phyloP scores from a whole-genome alignment of 2,888 invertebrate genomes.

The Bembecia ichneumoniformis region DNA sequence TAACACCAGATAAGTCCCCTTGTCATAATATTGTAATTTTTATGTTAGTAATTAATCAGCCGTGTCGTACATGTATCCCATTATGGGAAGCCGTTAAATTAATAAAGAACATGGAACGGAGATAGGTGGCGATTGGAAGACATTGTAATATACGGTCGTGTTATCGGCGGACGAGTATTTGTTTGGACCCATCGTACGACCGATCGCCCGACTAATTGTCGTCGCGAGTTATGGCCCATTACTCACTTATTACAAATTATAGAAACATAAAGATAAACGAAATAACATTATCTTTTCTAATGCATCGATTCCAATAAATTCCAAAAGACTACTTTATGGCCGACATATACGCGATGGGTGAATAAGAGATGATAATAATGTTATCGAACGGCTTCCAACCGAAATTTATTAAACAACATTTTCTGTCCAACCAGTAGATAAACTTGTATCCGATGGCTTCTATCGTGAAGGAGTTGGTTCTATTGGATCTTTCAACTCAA shows the following conservation, averaged over 20 bases:
- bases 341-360: no score
- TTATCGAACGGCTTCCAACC: no score
- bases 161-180: constrained; percentile 11
- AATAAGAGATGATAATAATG: no score
- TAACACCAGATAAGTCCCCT: no score
- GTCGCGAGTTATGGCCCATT: neutral
- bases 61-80: neutral
- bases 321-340: no score
- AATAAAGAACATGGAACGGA: constrained; percentile 12
- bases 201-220: constrained; percentile 1
- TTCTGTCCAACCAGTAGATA: no score
- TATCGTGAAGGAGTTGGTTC: no score
- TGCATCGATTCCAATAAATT: neutral
- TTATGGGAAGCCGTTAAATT: neutral
- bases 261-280: neutral
- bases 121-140: constrained; percentile 21
- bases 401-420: no score
- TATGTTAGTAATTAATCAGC: no score
- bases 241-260: neutral
- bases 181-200: constrained; percentile 11
- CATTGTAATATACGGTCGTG: constrained; percentile 19
- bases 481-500: no score
- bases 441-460: no score
- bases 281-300: neutral
- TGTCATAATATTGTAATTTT: no score